phyloP scores from a whole-genome alignment of 2,888 invertebrate genomes.

The Drosophila mettleri region DNA sequence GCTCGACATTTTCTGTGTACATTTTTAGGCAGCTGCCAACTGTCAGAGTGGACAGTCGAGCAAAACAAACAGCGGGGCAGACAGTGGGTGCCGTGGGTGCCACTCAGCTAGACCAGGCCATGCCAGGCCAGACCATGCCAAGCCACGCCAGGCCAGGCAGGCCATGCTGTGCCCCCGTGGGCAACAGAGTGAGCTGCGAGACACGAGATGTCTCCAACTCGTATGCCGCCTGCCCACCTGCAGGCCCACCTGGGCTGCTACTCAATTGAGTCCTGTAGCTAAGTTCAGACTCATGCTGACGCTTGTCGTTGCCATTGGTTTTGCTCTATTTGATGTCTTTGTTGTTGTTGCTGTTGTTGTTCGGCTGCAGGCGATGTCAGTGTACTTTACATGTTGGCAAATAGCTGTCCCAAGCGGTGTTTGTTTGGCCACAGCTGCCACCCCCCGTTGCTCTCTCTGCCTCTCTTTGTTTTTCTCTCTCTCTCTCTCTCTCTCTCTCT shows the following conservation, averaged over 20 bases:
- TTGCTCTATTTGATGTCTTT: slow-evolving; percentile 37
- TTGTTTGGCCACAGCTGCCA: slow-evolving; percentile 18
- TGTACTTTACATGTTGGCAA: slow-evolving; percentile 62
- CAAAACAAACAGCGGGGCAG: slow-evolving; percentile 36
- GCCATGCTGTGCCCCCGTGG: slow-evolving; percentile 47
- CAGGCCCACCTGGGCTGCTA: slow-evolving; percentile 29
- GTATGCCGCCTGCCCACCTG: slow-evolving; percentile 4
- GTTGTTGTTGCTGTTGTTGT: slow-evolving; percentile 14
- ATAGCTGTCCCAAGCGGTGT: slow-evolving; percentile 53
- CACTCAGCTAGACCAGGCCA: neutral
- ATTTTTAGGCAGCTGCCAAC: slow-evolving; percentile 77
- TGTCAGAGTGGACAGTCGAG: slow-evolving; percentile 63
- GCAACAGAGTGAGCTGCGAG: slow-evolving; percentile 38
- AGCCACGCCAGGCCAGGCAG: slow-evolving; percentile 20
- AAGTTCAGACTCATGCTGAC: slow-evolving; percentile 37
- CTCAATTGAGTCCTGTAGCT: slow-evolving; percentile 54
- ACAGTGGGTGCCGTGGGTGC: slow-evolving; percentile 1
- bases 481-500: neutral
- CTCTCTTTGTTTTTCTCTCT: no score
- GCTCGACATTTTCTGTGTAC: slow-evolving; percentile 59
- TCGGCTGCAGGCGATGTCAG: slow-evolving; percentile 48
- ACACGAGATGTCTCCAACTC: slow-evolving; percentile 40
- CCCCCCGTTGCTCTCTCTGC: no score
- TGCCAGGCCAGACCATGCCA: slow-evolving; percentile 21
- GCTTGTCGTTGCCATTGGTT: slow-evolving; percentile 51